A percentile compares a stretch with the other conserved stretches of the same genome.
Evolutionary conservation across 2,888 invertebrate genomes (phyloP).

Genomic region (Erebia epiphron): DNA sequence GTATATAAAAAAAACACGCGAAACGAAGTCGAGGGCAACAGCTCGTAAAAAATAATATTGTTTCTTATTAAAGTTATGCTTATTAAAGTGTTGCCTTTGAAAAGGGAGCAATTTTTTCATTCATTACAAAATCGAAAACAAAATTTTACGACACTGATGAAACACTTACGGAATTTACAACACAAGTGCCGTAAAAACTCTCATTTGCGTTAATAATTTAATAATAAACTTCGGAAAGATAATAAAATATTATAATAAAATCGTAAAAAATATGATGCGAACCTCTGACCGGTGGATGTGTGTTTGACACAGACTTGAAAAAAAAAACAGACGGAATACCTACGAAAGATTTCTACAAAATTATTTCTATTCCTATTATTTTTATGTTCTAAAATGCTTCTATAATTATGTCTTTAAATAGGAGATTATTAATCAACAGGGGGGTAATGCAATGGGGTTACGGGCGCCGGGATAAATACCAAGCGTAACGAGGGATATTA

Average conservation of each 20-base stretch:
- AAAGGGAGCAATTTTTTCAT: constrained; percentile 11
- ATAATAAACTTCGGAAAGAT: constrained; percentile 53
- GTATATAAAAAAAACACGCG: no score
- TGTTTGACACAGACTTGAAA: background rate
- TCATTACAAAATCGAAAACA: constrained; percentile 17
- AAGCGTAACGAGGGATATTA: no score
- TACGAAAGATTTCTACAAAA: no score
- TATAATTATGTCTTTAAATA: no score
- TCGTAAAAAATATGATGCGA: constrained; percentile 28
- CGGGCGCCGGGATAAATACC: no score
- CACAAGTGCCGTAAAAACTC: constrained; percentile 54
- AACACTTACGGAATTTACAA: constrained; percentile 32
- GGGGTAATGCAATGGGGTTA: no score
- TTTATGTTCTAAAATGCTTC: no score
- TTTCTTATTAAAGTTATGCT: background rate
- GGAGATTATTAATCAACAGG: no score
- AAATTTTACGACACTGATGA: constrained; percentile 37
- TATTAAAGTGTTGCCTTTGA: background rate
- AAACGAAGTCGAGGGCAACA: no score
- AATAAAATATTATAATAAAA: constrained; percentile 44
- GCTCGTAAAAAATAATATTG: no score
- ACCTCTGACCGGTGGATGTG: background rate
- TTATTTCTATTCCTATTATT: no score
- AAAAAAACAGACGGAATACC: background rate
- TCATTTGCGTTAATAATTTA: constrained; percentile 60